These are phyloP conservation scores for Orthosia gothica DNA, from an alignment of 2,888 invertebrate genomes.

Conservation along the genomic window DNA sequence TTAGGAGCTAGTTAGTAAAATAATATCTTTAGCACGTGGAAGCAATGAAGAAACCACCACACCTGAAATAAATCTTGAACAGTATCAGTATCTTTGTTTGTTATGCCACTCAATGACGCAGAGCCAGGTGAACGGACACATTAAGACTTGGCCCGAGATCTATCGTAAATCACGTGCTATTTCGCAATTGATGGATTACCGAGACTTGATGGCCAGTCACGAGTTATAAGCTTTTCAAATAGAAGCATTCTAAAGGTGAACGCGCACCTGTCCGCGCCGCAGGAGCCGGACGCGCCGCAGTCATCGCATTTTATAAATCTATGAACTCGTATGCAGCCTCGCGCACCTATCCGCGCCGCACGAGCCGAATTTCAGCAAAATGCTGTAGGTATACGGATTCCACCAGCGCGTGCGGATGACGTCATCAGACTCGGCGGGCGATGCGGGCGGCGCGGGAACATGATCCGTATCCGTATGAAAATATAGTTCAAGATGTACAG, in stretches of 20 bases:
- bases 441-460: no score
- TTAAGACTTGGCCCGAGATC: slow-evolving; percentile 50
- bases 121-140: slow-evolving; percentile 30
- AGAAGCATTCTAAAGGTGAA: neutral
- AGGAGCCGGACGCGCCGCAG: no score
- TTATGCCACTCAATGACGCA: slow-evolving; percentile 56
- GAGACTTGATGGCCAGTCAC: slow-evolving; percentile 9
- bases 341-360: no score
- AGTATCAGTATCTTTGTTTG: slow-evolving; percentile 25
- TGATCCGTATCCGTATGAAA: no score
- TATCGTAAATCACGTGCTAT: slow-evolving; percentile 37
- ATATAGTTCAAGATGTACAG: no score
- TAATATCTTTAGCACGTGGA: neutral
- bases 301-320: no score
- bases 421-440: no score
- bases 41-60: slow-evolving; percentile 24
- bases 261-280: no score
- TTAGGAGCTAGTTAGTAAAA: neutral
- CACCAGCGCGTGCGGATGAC: no score
- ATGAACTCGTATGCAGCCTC: no score
- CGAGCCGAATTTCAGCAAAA: no score
- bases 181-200: slow-evolving; percentile 45
- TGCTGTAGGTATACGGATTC: no score
- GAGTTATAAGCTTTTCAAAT: slow-evolving; percentile 2
- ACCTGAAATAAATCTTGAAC: slow-evolving; percentile 35